Evolutionary conservation across 2,797 vertebrate genomes (phyloP).

Genomic region (Prunella strophiata): DNA sequence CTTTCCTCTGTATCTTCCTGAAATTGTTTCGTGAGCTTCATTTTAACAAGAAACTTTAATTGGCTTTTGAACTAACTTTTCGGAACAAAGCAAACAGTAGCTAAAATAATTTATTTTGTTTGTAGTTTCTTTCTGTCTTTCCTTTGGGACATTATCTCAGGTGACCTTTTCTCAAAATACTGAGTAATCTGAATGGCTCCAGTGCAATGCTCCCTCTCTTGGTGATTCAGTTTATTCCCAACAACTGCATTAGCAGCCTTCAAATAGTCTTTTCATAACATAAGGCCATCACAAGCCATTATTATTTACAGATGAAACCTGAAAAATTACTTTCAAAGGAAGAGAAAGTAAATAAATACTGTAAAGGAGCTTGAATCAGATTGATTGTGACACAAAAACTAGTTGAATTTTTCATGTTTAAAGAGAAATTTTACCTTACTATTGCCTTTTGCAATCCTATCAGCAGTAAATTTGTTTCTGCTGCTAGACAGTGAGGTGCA

Average conservation of each 20-base stretch:
- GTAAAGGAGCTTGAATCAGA: not conserved
- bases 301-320: not conserved
- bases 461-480: conserved; percentile 1
- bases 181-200: not conserved
- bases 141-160: not conserved
- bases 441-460: not conserved
- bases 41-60: not conserved
- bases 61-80: not conserved
- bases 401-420: not conserved
- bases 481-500: not conserved
- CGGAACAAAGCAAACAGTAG: not conserved
- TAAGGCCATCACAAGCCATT: not conserved
- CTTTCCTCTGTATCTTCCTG: not conserved
- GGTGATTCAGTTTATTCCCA: not conserved
- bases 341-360: not conserved
- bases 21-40: not conserved
- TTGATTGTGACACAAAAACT: not conserved
- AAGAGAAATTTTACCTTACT: not conserved
- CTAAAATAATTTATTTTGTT: not conserved
- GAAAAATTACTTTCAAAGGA: not conserved
- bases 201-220: not conserved
- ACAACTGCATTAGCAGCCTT: not conserved
- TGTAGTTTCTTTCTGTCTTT: not conserved
- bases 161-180: not conserved
- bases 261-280: not conserved